Evolutionary conservation across 2,113 vertebrate species (phyloP), one percentile per base, ranked within the genome.

Genomic region (Nettapus auritus): DNA sequence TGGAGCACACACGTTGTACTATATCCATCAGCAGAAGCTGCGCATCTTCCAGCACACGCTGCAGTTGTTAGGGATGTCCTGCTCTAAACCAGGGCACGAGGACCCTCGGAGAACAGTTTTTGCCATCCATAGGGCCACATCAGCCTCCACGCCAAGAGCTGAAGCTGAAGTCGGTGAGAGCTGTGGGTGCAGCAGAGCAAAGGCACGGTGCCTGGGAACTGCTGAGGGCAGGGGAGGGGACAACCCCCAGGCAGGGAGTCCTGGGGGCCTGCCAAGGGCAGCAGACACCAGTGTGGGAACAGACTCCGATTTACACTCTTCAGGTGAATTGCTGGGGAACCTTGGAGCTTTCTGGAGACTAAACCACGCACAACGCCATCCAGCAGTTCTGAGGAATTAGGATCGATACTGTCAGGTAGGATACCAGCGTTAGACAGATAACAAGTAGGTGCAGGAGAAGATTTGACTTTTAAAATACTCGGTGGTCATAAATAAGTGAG

Each of bases 301-400:
- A 66, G 36, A 18, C 28, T 76, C 36, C 40, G 46, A 1, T 77
- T 78, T 22, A 60, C 0, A 0, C 34, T 68, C 19, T 5, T 71
- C 23, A 7, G 3, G 4, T 16, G 25, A 91, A 84, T 34, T 4
- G 1, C 23, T 22, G 22, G 21, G 44, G 23, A 87, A 64, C 29
- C 8, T 16, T 33, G 42, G 28, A 77, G 13, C 29, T 69, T 75
- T 53, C 36, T 42, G 55, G 36, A 88, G 64, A 67, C n/a, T n/a
- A 74, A 60, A 26, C n/a, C 29, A 26, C 0, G 2, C 34, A 42
- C 44, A 56, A 46, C 46, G n/a, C 2, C 14, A 62, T 62, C 50
- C 64, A 88, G 42, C 46, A 79, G 88, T 83, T 94, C 86, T 71
- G 60, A 80, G 50, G n/a, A 94, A 89, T 48, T 62, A 50, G 60